Base-by-base conservation (phyloP, 2,797 vertebrate species). In the Chaenodraco wilsoni region DNA sequence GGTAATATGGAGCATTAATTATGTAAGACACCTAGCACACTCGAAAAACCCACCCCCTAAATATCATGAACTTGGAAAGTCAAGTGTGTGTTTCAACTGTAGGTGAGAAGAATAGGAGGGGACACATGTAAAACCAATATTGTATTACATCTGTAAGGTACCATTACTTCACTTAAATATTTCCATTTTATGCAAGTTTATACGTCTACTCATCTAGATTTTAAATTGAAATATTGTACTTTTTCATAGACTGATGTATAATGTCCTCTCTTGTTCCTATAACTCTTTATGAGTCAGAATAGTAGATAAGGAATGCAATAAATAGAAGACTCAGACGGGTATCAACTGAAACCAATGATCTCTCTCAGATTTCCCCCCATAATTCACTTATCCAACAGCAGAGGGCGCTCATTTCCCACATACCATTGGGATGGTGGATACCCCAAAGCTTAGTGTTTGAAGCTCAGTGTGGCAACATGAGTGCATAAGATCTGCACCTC, bases 1-100 rank as follows among this genome's bases (percentile, higher is more conserved):
- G 83, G 65, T 89, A 91, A 93, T 94, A 92, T 89, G 75, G 80
- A 77, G 70, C 88, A 92, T 95, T 43, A 92, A 93, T 94, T 88
- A 94, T 95, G 89, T 67, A 93, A 77, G 72, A 77, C 72, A 84
- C 76, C 82, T 67, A 63, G 77, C 63, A 56, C 23, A 44, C 50
- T 54, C 7, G 37, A 63, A 81, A 63, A 81, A 76, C 59, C 57
- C 70, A 55, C 8, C 33, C 33, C 33, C 33, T 7, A 37, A 37
- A 69, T 27, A 27, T 71, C 58, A 74, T 79, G 58, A 90, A 83
- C 70, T 79, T 69, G 58, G 68, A 69, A 78, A 72, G 79, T 65
- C 21, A 61, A 76, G 62, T 76, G 59, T 57, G 10, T 64, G 49
- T 41, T 37, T 37, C 33, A 37, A 37, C 33, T 37, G 7, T 37